Evolutionary conservation across 2,888 invertebrate species (phyloP).

Genomic region (Pogonocherus hispidulus): DNA sequence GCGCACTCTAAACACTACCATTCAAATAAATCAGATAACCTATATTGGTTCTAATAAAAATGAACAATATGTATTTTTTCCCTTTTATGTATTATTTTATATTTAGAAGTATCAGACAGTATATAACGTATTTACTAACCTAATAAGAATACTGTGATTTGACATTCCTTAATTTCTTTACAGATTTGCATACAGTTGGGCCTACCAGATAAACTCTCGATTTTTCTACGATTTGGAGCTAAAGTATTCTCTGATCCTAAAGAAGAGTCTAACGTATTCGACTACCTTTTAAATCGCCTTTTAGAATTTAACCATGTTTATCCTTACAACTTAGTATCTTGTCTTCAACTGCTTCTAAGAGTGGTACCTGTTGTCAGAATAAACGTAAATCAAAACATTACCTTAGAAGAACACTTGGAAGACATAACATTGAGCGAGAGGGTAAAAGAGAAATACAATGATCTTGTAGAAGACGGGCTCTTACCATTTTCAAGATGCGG

Average conservation of each 20-base stretch:
- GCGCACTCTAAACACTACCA: too few species aligned
- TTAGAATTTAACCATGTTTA: constrained; percentile 71
- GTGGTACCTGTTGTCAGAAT: constrained; percentile 74
- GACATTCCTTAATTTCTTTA: constrained; percentile 18
- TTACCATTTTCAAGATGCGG: constrained; percentile 74
- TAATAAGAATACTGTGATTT: neutral
- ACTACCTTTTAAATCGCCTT: constrained; percentile 69
- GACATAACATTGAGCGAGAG: constrained; percentile 36
- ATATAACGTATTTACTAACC: constrained; percentile 73
- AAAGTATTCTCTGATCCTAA: constrained; percentile 72
- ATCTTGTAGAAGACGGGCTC: constrained; percentile 73
- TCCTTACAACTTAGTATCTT: constrained; percentile 79
- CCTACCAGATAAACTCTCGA: constrained; percentile 80
- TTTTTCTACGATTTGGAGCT: constrained; percentile 81
- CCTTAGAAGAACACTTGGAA: constrained; percentile 60
- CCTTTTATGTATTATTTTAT: neutral
- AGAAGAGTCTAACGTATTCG: constrained; percentile 75
- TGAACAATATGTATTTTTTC: neutral
- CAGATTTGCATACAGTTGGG: constrained; percentile 77
- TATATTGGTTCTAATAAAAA: too few species aligned
- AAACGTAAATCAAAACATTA: constrained; percentile 59
- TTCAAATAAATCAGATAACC: too few species aligned
- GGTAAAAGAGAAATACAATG: constrained; percentile 65
- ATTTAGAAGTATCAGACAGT: too few species aligned
- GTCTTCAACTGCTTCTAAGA: constrained; percentile 78